Percentiles rank a stretch among this genome's conserved stretches.
Evolutionary conservation across 2,888 invertebrate genomes (phyloP).

Genomic region (Adineta ricciae): DNA sequence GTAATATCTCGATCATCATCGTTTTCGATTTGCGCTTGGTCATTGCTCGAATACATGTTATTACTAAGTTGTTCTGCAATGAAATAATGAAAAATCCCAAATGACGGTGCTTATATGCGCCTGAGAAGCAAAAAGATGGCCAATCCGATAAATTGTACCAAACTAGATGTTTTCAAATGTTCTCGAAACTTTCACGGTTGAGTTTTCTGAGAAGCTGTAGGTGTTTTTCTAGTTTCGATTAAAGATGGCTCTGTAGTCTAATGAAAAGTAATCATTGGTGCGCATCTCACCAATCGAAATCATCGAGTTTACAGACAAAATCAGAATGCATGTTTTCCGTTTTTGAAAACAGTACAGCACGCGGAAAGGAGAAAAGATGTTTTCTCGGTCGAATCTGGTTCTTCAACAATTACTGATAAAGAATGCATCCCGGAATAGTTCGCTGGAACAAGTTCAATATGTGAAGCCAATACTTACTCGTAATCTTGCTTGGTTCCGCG

Average conservation of each 20-base stretch:
- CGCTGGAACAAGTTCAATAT: not conserved
- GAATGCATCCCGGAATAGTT: not conserved
- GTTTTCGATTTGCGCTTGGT: not conserved
- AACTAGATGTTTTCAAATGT: not conserved
- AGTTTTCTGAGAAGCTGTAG: too few relatives aligned
- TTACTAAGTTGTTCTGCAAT: not conserved
- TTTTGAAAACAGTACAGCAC: not conserved
- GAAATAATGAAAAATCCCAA: not conserved
- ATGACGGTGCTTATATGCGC: not conserved
- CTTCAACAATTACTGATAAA: not conserved
- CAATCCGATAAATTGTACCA: not conserved
- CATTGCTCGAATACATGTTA: not conserved
- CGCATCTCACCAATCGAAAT: too few relatives aligned
- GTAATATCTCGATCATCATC: conserved; percentile 72
- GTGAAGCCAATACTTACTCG: not conserved
- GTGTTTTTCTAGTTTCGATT: too few relatives aligned
- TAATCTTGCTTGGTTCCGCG: not conserved
- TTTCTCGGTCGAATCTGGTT: not conserved
- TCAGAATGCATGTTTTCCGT: not conserved
- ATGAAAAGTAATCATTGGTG: too few relatives aligned
- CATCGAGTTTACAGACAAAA: not conserved
- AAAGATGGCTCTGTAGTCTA: too few relatives aligned
- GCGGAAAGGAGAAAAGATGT: not conserved
- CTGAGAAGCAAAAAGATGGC: not conserved
- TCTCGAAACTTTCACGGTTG: not conserved